These are phyloP conservation scores for Drosophila nigromelanica DNA, from an alignment of 1,140 invertebrate species.

Conservation along the genomic window DNA sequence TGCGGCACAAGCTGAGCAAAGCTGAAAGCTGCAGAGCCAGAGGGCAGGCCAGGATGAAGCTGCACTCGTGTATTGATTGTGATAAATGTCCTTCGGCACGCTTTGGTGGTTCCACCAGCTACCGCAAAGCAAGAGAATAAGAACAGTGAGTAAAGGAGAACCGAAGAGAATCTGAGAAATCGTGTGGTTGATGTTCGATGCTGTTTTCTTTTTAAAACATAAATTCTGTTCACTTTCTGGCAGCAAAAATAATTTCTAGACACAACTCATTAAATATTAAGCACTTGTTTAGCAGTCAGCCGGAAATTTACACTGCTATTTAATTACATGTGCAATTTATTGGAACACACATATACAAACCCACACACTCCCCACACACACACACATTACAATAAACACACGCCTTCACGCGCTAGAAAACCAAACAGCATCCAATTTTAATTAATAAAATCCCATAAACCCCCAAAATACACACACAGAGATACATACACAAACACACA, in stretches of 20 bases:
- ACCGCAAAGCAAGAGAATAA: conserved; percentile 20
- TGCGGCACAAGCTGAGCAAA: conserved; percentile 29
- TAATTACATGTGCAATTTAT: conserved; percentile 66
- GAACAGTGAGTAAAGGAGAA: background rate
- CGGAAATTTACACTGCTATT: conserved; percentile 72
- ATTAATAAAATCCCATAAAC: conserved; percentile 74
- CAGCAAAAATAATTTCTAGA: conserved; percentile 41
- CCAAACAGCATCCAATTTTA: conserved; percentile 65
- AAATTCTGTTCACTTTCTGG: conserved; percentile 37
- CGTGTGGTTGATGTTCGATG: conserved; percentile 18
- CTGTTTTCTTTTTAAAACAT: conserved; percentile 24
- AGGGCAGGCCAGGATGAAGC: conserved; percentile 21
- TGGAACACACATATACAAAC: conserved; percentile 32
- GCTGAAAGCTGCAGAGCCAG: conserved; percentile 1
- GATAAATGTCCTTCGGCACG: conserved; percentile 69
- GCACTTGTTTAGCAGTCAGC: conserved; percentile 57
- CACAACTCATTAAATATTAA: conserved; percentile 75
- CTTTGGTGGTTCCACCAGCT: conserved; percentile 37
- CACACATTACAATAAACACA: conserved; percentile 11
- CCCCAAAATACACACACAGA: conserved; percentile 27
- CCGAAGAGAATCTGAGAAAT: conserved; percentile 13
- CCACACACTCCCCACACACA: conserved; percentile 9
- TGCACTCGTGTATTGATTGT: conserved; percentile 69
- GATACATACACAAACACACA: conserved; percentile 6
- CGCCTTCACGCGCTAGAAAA: conserved; percentile 54